A percentile compares a stretch with the other conserved stretches of the same genome.
phyloP scores from a whole-genome alignment of 2,113 vertebrate species.

The Cygnus buccinator region DNA sequence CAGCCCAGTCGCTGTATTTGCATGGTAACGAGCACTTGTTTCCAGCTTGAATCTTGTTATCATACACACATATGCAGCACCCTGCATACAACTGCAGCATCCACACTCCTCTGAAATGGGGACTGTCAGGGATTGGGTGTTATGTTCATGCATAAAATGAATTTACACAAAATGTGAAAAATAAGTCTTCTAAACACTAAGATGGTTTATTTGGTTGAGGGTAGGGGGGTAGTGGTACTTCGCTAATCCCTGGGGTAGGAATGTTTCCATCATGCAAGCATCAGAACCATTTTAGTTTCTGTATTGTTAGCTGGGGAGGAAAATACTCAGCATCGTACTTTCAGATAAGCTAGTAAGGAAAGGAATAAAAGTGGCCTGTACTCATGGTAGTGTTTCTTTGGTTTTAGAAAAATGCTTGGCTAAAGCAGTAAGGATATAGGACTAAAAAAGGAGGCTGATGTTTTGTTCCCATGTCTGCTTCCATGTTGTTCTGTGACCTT shows the following conservation, averaged over 20 bases:
- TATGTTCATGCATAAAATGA: background rate
- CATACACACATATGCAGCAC: no score
- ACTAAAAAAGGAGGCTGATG: background rate
- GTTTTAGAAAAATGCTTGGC: background rate
- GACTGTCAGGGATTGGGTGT: background rate
- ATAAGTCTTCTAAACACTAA: background rate
- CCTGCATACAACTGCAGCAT: background rate
- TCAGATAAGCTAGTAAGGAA: no score
- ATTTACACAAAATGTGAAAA: background rate
- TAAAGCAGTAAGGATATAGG: background rate
- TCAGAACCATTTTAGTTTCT: background rate
- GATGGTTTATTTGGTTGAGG: background rate
- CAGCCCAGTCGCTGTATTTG: background rate
- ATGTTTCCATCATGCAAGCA: background rate
- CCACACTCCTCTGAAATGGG: background rate
- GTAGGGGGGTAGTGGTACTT: no score
- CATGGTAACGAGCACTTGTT: background rate
- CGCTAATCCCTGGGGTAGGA: background rate
- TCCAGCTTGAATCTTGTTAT: background rate
- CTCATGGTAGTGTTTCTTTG: background rate
- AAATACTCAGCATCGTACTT: background rate
- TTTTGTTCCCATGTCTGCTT: background rate
- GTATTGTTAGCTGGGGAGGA: background rate
- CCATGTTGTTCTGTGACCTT: background rate
- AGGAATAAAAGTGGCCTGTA: background rate